These are phyloP conservation scores for Muntiacus reevesi DNA, from an alignment of 2,113 vertebrate species.

Conservation along the genomic window DNA sequence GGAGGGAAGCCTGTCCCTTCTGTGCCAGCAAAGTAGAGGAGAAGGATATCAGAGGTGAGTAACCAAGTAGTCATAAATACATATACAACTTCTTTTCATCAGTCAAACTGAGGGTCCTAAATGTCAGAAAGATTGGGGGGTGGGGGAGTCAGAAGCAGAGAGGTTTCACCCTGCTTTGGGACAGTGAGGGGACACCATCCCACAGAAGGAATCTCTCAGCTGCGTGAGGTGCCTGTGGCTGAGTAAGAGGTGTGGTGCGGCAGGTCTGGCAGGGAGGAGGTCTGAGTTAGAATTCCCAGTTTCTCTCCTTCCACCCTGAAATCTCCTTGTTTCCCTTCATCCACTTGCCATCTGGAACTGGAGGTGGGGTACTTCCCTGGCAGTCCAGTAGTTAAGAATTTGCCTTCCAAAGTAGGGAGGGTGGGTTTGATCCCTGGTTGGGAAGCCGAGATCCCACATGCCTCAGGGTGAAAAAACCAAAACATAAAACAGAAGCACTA, in stretches of 20 bases:
- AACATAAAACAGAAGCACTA: background rate
- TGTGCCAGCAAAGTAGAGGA: background rate
- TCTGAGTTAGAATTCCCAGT: background rate
- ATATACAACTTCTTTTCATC: background rate
- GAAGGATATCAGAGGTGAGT: background rate
- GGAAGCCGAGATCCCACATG: background rate
- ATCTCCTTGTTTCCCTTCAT: background rate
- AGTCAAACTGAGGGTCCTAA: background rate
- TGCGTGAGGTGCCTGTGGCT: background rate
- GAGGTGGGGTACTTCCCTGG: background rate
- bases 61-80: background rate
- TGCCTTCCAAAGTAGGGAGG: background rate
- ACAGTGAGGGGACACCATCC: background rate
- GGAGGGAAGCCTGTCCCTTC: background rate
- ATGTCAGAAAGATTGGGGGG: background rate
- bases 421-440: background rate
- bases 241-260: background rate
- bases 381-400: background rate
- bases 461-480: background rate
- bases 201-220: background rate
- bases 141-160: too few species aligned
- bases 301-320: background rate
- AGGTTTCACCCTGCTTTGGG: background rate
- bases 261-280: background rate
- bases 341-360: background rate